Evolutionary conservation across 2,888 invertebrate species (phyloP).

Genomic region (Acleris sparsana): DNA sequence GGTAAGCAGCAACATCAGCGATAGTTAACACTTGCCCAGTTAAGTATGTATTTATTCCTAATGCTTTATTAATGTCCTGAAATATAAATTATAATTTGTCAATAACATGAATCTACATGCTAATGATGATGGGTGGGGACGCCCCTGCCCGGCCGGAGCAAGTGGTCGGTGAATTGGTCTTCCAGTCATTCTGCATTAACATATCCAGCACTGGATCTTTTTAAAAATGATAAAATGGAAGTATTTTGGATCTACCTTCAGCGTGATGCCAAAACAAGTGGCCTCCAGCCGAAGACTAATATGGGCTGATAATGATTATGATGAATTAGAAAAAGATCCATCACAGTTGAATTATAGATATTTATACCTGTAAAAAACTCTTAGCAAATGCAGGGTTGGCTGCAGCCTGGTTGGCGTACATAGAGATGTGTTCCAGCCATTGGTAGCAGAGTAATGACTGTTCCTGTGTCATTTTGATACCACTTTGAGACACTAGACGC

Average conservation of each 20-base stretch:
- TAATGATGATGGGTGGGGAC: too few relatives aligned
- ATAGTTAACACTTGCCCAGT: slow-evolving; percentile 80
- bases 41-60: slow-evolving; percentile 67
- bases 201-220: too few relatives aligned
- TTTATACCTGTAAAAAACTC: slow-evolving; percentile 76
- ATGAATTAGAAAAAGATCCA: too few relatives aligned
- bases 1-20: slow-evolving; percentile 88
- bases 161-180: too few relatives aligned
- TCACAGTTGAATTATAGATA: not conserved
- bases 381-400: slow-evolving; percentile 68
- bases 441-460: slow-evolving; percentile 80
- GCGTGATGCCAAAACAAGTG: too few relatives aligned
- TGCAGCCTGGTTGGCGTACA: slow-evolving; percentile 80
- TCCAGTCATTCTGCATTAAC: too few relatives aligned
- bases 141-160: too few relatives aligned
- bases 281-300: too few relatives aligned
- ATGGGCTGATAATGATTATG: too few relatives aligned
- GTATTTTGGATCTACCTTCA: too few relatives aligned
- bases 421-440: slow-evolving; percentile 87
- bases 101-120: not conserved
- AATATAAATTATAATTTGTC: slow-evolving; percentile 42
- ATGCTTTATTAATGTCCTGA: slow-evolving; percentile 70
- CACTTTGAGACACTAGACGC: slow-evolving; percentile 71
- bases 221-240: too few relatives aligned
- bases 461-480: slow-evolving; percentile 64